Evolutionary conservation across 2,888 invertebrate genomes (phyloP).

Genomic region (Pocota personata): DNA sequence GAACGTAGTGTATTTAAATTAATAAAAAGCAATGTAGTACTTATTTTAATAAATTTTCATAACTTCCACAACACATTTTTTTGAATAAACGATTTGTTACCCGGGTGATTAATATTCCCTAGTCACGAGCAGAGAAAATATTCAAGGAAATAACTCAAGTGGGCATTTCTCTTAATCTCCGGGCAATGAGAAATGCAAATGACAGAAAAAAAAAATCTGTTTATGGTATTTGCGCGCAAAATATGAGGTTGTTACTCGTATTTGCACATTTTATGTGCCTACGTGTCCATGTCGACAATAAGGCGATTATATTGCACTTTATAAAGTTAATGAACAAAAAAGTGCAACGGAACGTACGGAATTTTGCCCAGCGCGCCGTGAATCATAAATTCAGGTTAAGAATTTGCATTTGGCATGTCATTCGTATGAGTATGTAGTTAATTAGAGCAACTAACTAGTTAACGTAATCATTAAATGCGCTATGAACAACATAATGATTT

Average conservation of each 20-base stretch:
- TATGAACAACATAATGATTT: too few species aligned
- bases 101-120: conserved; percentile 37
- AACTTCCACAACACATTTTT: background rate
- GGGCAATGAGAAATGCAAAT: conserved; percentile 11
- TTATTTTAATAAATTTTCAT: conserved; percentile 8
- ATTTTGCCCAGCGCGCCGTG: background rate
- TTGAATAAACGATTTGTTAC: conserved; percentile 55
- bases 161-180: conserved; percentile 17
- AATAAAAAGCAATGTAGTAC: background rate
- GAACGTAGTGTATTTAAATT: background rate
- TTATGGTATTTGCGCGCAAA: background rate
- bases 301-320: conserved; percentile 19
- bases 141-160: conserved; percentile 26
- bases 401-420: background rate
- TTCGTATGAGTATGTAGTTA: background rate
- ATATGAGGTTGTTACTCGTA: background rate
- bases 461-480: too few species aligned
- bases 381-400: background rate
- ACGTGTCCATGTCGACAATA: conserved; percentile 20
- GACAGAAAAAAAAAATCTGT: background rate
- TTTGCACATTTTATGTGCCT: conserved; percentile 11
- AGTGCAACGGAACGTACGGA: background rate
- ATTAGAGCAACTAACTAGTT: too few species aligned
- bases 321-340: background rate
- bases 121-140: conserved; percentile 51